Evolutionary conservation across 2,797 vertebrate species (phyloP).

Genomic region (Sphenodon punctatus): DNA sequence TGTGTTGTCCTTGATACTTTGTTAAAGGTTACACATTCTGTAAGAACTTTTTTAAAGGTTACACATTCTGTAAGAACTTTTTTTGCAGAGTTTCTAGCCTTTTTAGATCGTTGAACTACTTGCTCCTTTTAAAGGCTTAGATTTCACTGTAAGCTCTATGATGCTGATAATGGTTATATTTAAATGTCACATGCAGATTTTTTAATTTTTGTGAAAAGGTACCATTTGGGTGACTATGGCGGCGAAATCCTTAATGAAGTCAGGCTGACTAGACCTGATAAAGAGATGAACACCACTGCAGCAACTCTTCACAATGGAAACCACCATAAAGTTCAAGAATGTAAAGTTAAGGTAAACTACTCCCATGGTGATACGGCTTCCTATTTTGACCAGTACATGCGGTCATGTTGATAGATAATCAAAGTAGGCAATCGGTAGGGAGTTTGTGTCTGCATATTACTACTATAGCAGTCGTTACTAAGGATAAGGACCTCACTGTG

Average conservation of each 20-base stretch:
- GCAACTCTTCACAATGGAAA: conserved; percentile 83
- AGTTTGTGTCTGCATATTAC: no score
- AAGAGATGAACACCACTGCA: conserved; percentile 79
- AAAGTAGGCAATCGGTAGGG: neutral
- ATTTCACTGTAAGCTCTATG: accelerated
- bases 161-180: neutral
- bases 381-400: neutral
- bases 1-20: neutral
- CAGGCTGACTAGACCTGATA: conserved; percentile 85
- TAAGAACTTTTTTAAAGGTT: no score
- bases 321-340: conserved; percentile 85
- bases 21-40: no score
- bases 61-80: accelerated
- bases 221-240: conserved; percentile 90
- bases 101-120: accelerated
- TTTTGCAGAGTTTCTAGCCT: neutral
- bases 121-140: accelerated
- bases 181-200: neutral
- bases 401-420: neutral
- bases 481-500: no score
- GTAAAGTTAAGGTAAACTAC: conserved; percentile 85
- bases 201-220: conserved; percentile 74
- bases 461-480: no score
- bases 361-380: neutral
- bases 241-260: conserved; percentile 90